Evolutionary conservation across 1,140 invertebrate genomes (phyloP).

Genomic region (Pseudomyrmex pallidus): DNA sequence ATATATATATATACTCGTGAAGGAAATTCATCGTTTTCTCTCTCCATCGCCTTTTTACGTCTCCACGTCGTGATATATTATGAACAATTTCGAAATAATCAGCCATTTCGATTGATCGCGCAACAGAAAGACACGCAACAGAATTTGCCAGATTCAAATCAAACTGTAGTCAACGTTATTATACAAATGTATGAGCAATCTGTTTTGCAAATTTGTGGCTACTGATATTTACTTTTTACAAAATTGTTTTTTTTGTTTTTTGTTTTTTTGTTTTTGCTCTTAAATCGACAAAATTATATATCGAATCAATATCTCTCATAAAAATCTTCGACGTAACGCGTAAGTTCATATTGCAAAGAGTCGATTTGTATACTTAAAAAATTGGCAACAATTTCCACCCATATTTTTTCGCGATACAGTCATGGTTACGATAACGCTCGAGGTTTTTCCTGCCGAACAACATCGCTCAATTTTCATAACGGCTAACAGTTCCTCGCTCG

Average conservation of each 20-base stretch:
- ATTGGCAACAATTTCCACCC: too few relatives aligned
- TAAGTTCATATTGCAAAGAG: neutral
- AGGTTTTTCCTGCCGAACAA: conserved; percentile 31
- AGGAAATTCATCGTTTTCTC: conserved; percentile 81
- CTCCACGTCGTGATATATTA: neutral
- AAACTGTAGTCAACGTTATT: neutral
- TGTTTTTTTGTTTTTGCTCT: too few relatives aligned
- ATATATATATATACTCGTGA: conserved; percentile 61
- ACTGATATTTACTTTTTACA: too few relatives aligned
- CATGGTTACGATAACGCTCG: neutral
- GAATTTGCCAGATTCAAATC: conserved; percentile 26
- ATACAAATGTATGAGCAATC: conserved; percentile 30
- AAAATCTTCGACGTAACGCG: neutral
- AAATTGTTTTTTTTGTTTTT: too few relatives aligned
- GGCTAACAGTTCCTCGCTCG: conserved; percentile 30
- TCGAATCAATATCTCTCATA: neutral
- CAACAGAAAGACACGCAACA: conserved; percentile 1
- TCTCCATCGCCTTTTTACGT: conserved; percentile 33
- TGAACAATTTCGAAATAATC: conserved; percentile 45
- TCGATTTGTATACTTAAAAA: neutral
- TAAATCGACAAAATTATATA: neutral
- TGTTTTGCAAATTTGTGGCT: neutral
- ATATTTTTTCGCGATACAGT: neutral
- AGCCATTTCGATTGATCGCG: conserved; percentile 64
- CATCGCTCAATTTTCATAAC: conserved; percentile 61